Evolutionary conservation across 2,888 invertebrate species (phyloP), one percentile per base, ranked within the genome.

Genomic region (Pseudoips prasinana): DNA sequence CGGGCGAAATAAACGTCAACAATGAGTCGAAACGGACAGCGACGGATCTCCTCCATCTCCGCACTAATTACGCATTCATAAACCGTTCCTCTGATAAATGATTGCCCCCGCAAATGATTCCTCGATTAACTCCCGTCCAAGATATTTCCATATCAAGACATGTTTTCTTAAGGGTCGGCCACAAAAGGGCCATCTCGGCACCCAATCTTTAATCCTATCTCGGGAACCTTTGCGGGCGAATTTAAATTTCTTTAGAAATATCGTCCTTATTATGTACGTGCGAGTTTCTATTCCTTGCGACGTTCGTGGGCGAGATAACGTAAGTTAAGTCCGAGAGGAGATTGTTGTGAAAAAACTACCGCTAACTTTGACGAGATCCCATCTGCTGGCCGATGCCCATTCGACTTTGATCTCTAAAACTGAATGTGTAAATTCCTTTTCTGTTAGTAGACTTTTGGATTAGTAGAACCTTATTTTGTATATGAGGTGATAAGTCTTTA

Each of bases 161-260:
- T 87, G 87, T 88, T 88, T 88, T 87, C 88, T 87, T 86, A 85
- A 88, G 87, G 87, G 88, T 84, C 83, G 77, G 55, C 85, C 84
- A 87, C 87, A 87, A 88, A 81, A 88, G 85, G 85, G 83, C 86
- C 87, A 87, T 88, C 88, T 86, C 79, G 69, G 69, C 78, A 72
- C 81, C 86, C 87, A 87, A 88, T 88, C 88, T 88, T 87, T 88
- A 88, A 88, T 88, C 88, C 88, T 88, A 88, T 88, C 88, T 88
- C 73, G 85, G 55, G 84, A n/a, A 87, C 88, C 88, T 87, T 88
- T 88, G 88, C 87, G 84, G 83, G 87, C 82, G 70, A 88, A 88
- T 88, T 88, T 87, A 88, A 88, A 88, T 88, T 88, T 88, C 88
- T 88, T 88, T 88, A 87, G 88, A 88, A 88, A 88, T 88, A 88